Evolutionary conservation across 2,113 vertebrate genomes (phyloP), one percentile per base, ranked within the genome.

Genomic region (Marmota flaviventris): DNA sequence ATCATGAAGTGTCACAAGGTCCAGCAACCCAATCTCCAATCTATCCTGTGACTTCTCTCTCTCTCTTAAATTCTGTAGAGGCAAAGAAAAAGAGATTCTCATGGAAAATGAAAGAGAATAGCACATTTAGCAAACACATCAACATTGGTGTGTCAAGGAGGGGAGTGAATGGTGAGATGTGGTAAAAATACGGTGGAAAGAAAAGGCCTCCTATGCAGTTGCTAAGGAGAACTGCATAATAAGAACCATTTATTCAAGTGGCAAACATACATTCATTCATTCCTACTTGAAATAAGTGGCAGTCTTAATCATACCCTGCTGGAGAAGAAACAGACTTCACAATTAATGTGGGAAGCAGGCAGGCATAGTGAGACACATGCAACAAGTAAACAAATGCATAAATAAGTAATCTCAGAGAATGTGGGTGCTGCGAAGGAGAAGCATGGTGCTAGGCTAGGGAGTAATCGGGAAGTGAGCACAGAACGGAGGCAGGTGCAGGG

Each of bases 391-490:
- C 27, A 53, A 53, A 90, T 14, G 8, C 24, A n/a, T n/a, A 42
- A 34, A 39, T 34, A 85, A 75, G 27, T n/a, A n/a, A 79, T 24
- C 34, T 51, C 65, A 91, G 56, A n/a, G 51, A 34, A 82, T 9
- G 39, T 10, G 4, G 39, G 24, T 42, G 61, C 48, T 45, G 39
- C 10, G 34, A 72, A 89, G 73, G 53, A 69, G 88, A 75, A 37
- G 39, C 0, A 0, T 14, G 2, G 8, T 56, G 32, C 32, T 34
- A 45, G n/a, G 58, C 6, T 42, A 34, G 70, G 16, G 5, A 84
- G 25, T 13, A 20, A 61, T 37, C 22, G 56, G 75, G 48, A 25
- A 65, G 48, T 11, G 32, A 27, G 20, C 5, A 37, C 22, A 67
- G 13, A 16, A 17, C 13, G 1, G 34, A 91, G 25, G 32, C 17